These are phyloP conservation scores for Pseudochromis fuscus DNA, from an alignment of 2,797 vertebrate genomes.

Conservation along the genomic window DNA sequence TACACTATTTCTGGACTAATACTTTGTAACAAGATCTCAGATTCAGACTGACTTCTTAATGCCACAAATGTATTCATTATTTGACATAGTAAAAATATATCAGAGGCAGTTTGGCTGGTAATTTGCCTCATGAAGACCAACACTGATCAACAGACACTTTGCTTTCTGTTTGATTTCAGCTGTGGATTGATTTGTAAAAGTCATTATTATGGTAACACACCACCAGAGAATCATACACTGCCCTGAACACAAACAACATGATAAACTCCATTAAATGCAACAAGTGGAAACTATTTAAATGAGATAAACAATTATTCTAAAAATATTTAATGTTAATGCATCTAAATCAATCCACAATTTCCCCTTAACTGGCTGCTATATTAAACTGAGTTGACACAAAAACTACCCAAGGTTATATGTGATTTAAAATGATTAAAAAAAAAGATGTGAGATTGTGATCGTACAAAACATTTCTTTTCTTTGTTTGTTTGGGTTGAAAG, in stretches of 20 bases:
- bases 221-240: conserved; percentile 11
- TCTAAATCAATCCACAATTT: conserved; percentile 69
- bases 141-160: conserved; percentile 5
- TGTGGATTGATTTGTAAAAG: conserved; percentile 16
- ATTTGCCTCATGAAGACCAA: conserved; percentile 1
- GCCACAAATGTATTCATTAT: conserved; percentile 4
- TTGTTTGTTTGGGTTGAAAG: conserved; percentile 90
- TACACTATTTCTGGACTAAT: conserved; percentile 16
- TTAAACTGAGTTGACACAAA: conserved; percentile 85
- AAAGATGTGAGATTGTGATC: conserved; percentile 90
- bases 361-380: conserved; percentile 83
- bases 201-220: conserved; percentile 9
- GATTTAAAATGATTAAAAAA: conserved; percentile 87
- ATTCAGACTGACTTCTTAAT: conserved; percentile 4
- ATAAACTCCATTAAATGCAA: conserved; percentile 58
- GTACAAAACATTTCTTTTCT: conserved; percentile 90
- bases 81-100: conserved; percentile 18
- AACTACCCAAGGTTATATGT: conserved; percentile 88
- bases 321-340: conserved; percentile 60
- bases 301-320: conserved; percentile 14
- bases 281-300: conserved; percentile 57
- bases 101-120: conserved; percentile 1
- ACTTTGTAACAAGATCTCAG: background rate
- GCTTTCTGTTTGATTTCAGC: conserved; percentile 20
- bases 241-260: conserved; percentile 15